phyloP scores from a whole-genome alignment of 2,888 invertebrate genomes.

The Pachydiplax longipennis region DNA sequence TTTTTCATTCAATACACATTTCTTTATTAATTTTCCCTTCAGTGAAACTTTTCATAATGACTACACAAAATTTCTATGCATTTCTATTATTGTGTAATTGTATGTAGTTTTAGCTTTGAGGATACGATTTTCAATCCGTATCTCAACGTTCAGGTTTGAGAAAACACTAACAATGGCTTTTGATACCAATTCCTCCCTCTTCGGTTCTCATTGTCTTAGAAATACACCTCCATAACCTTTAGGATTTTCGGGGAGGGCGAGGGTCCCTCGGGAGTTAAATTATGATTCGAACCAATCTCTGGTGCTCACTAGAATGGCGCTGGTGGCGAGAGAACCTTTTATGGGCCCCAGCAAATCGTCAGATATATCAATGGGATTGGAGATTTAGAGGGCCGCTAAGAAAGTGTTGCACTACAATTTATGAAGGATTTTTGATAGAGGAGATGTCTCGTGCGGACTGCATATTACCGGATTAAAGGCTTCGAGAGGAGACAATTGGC shows the following conservation, averaged over 20 bases:
- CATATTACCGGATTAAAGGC: constrained; percentile 11
- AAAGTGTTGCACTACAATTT: neutral
- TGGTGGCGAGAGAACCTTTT: neutral
- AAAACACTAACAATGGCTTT: no score
- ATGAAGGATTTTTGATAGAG: neutral
- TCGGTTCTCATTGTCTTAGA: neutral
- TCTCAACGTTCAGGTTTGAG: no score
- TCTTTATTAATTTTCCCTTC: no score
- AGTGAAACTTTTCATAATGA: no score
- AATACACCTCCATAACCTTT: neutral
- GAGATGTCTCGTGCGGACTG: neutral
- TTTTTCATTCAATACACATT: no score
- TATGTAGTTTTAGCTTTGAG: no score
- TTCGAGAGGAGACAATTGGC: neutral
- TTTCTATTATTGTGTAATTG: no score
- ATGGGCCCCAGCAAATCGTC: neutral
- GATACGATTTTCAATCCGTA: neutral
- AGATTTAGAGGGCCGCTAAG: constrained; percentile 1
- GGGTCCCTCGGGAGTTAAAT: neutral
- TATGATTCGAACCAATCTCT: neutral
- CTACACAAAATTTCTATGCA: no score
- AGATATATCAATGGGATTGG: neutral
- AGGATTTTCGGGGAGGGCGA: neutral
- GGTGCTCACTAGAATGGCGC: neutral
- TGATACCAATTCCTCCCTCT: neutral